Evolutionary conservation across 92 coral and sea anemone genomes (phyloP).

Genomic region (Parazoanthus swiftii): DNA sequence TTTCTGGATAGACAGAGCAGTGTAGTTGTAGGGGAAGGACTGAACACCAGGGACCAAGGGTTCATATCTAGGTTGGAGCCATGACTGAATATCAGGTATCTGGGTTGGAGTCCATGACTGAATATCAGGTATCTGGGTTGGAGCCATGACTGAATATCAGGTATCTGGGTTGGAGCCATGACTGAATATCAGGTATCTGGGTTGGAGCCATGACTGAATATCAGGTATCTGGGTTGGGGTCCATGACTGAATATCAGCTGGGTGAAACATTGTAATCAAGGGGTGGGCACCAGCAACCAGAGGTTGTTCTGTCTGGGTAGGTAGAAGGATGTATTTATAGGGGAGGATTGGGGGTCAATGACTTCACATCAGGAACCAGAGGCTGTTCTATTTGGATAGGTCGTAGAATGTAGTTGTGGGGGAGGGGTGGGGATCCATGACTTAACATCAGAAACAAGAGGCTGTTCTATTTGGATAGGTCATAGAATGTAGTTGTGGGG

Average conservation of each 20-base stretch:
- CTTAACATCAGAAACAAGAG: constrained; percentile 87
- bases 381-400: neutral
- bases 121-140: neutral
- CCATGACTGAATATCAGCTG: too few relatives aligned
- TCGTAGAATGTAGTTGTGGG: too few relatives aligned
- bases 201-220: too few relatives aligned
- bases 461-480: constrained; percentile 97
- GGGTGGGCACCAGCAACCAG: constrained; percentile 62
- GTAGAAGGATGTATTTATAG: constrained; percentile 8
- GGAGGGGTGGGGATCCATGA: too few relatives aligned
- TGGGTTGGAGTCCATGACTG: constrained; percentile 29
- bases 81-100: too few relatives aligned
- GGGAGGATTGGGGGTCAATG: too few relatives aligned
- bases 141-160: too few relatives aligned
- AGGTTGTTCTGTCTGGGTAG: constrained; percentile 92
- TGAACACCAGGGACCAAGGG: constrained; percentile 63
- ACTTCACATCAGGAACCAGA: constrained; percentile 73
- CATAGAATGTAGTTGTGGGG: neutral
- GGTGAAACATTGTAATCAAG: too few relatives aligned
- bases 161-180: too few relatives aligned
- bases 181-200: constrained; percentile 55
- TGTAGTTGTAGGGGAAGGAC: too few relatives aligned
- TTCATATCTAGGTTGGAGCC: constrained; percentile 72
- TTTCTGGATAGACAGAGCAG: too few relatives aligned
- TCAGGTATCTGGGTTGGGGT: too few relatives aligned